phyloP scores from a whole-genome alignment of 2,113 vertebrate genomes.

The Scytalopus superciliaris region DNA sequence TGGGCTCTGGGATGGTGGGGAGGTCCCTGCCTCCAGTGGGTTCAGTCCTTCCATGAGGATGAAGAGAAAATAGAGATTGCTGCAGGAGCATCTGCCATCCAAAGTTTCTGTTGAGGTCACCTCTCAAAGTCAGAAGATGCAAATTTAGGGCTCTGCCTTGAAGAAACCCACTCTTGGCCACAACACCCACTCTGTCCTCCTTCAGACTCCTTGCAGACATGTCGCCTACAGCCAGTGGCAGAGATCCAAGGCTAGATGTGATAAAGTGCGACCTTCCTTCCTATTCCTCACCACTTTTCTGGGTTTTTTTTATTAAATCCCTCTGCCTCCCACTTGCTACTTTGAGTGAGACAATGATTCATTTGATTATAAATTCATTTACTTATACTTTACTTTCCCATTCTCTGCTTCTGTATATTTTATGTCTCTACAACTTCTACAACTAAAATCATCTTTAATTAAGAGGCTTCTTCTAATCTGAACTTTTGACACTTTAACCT shows the following conservation, averaged over 20 bases:
- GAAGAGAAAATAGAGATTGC: background rate
- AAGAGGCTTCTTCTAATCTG: background rate
- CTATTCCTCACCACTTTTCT: background rate
- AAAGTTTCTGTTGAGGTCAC: background rate
- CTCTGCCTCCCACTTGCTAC: background rate
- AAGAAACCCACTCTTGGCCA: slow-evolving; percentile 10
- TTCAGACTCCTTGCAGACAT: background rate
- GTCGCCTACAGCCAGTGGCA: background rate
- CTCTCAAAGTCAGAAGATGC: background rate
- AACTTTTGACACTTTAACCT: background rate
- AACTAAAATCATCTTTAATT: background rate
- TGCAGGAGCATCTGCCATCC: background rate
- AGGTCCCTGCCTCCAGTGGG: accelerated
- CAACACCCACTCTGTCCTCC: accelerated
- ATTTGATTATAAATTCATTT: background rate
- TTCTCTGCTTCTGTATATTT: background rate
- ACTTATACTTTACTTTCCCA: background rate
- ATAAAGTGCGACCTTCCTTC: background rate
- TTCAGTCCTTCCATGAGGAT: background rate
- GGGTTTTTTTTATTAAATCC: background rate
- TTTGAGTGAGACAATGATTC: background rate
- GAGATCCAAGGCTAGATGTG: background rate
- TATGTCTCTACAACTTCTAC: background rate
- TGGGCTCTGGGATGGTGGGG: background rate
- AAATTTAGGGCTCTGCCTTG: background rate